phyloP scores from a whole-genome alignment of 1,140 invertebrate genomes.

The Globodera ellingtonae region DNA sequence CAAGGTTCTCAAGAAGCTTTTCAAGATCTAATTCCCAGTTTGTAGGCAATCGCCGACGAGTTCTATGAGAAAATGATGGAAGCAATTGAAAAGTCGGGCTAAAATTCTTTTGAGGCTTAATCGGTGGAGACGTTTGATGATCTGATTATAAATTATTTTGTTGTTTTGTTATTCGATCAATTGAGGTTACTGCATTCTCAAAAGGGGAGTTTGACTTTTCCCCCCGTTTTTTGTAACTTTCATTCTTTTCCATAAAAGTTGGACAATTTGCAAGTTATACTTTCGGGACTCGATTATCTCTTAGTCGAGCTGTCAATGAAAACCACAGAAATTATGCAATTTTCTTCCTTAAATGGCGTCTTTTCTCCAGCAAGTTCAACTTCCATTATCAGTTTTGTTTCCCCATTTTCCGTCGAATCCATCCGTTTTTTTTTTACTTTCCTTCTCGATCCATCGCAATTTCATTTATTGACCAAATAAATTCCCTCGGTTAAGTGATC shows the following conservation, averaged over 20 bases:
- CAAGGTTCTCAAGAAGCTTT: constrained; percentile 8
- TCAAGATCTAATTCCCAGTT: not conserved
- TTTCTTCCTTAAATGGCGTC: too few species aligned
- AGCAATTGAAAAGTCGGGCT: constrained; percentile 12
- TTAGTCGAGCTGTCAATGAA: too few species aligned
- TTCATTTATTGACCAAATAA: not conserved
- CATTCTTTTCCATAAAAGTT: not conserved
- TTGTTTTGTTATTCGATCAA: not conserved
- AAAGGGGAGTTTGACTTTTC: constrained; percentile 1
- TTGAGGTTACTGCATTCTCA: not conserved
- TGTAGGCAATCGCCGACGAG: constrained; percentile 6
- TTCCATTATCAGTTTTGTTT: too few species aligned
- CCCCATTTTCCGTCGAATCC: too few species aligned
- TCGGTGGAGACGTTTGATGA: not conserved
- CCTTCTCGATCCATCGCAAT: not conserved
- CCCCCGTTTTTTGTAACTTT: not conserved
- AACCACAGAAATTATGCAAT: too few species aligned
- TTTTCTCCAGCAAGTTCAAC: too few species aligned
- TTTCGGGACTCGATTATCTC: too few species aligned
- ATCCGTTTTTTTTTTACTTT: too few species aligned
- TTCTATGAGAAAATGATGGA: constrained; percentile 22
- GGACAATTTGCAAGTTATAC: not conserved
- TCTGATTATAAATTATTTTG: not conserved
- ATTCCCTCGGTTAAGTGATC: too few species aligned
- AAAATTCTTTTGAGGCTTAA: not conserved